Base-by-base conservation (phyloP, 2,797 vertebrate genomes). In the Channallabes apus region DNA sequence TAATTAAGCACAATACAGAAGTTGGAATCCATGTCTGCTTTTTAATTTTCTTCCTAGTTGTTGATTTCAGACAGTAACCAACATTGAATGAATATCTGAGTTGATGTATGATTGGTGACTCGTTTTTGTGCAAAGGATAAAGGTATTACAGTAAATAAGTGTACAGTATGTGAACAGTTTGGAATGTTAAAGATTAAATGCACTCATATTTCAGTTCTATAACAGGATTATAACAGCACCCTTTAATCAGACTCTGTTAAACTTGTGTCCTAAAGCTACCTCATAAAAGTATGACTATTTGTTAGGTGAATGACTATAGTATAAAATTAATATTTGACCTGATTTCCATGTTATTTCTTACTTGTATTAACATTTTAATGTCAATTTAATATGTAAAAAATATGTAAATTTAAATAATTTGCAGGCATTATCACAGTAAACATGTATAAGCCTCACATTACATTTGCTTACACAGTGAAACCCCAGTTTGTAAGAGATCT, bases 401-500 rank as follows among this genome's bases (percentile, higher is more conserved):
- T n/a, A n/a, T n/a, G n/a, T n/a, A n/a, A n/a, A n/a, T 11, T 11
- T 2, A 46, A 46, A 11, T 46, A 32, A n/a, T 71, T 62, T 83
- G 27, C 15, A 87, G 73, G 87, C 35, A 84, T 86, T 90, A 88
- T 88, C 75, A 87, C 84, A 88, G 88, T 88, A 92, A 91, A 92
- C 89, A 90, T 68, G 86, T 8, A 92, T 93, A 88, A 91, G 81
- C 89, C 90, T 90, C 86, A 93, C 93, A 92, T 92, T 92, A 84
- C 90, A 91, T 96, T 94, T 96, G 96, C 96, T 96, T 96, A 95
- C 94, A 93, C 89, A 93, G 90, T 94, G 93, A 92, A 93, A 94
- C 91, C 84, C 89, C 62, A 24, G 76, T 92, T 94, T 94, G 93
- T 93, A 93, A 94, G 89, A 93, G 91, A 94, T 94, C 83, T 93